Evolutionary conservation across 2,797 vertebrate species (phyloP).

Genomic region (Amblyraja radiata): DNA sequence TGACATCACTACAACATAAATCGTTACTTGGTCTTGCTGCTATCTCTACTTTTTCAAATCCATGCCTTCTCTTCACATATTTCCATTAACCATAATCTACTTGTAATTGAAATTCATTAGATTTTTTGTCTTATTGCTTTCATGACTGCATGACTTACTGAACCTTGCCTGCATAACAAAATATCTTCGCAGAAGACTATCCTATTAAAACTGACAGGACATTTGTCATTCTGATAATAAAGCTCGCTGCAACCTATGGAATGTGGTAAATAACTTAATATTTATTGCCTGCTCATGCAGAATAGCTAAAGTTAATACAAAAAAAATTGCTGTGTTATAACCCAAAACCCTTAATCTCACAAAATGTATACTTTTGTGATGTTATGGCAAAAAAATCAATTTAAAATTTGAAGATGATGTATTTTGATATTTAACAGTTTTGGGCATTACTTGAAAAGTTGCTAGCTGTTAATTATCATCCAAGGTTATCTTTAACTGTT

Average conservation of each 20-base stretch:
- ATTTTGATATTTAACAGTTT: background rate
- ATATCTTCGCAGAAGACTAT: constrained; percentile 78
- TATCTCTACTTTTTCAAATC: constrained; percentile 65
- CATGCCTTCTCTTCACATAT: constrained; percentile 75
- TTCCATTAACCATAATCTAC: constrained; percentile 89
- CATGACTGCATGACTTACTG: constrained; percentile 72
- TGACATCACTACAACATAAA: constrained; percentile 54
- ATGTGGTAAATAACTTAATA: constrained; percentile 51
- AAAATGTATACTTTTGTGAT: constrained; percentile 14
- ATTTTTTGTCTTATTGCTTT: constrained; percentile 84
- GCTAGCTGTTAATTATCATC: too few species aligned
- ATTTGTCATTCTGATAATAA: constrained; percentile 92
- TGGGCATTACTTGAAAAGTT: constrained; percentile 2
- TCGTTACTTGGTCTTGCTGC: constrained; percentile 63
- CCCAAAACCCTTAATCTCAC: background rate
- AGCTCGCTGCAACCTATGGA: constrained; percentile 72
- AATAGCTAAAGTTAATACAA: constrained; percentile 39
- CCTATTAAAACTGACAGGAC: constrained; percentile 81
- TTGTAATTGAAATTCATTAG: constrained; percentile 95
- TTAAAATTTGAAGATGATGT: background rate
- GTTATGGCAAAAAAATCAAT: constrained; percentile 20
- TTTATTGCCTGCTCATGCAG: constrained; percentile 41
- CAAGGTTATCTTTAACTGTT: background rate
- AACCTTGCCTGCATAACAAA: constrained; percentile 84
- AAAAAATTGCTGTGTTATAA: constrained; percentile 34